Conservation (phyloP, 2,888 invertebrate genomes). For the Nomada fucata region DNA sequence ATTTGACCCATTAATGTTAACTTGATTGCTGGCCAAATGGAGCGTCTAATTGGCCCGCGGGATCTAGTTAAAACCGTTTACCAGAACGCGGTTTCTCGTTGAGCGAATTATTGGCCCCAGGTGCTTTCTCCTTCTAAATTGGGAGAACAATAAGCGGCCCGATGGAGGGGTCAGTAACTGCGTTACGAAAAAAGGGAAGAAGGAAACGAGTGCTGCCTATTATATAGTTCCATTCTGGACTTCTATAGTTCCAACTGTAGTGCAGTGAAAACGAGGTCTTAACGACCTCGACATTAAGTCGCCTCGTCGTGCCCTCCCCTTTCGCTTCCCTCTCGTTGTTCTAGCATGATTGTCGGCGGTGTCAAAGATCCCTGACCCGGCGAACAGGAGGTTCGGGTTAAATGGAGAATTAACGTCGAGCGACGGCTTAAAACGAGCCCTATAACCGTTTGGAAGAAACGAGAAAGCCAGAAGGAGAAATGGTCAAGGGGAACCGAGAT, state of each 20-base stretch:
- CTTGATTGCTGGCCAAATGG: neutral
- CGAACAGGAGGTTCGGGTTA: slow-evolving; percentile 49
- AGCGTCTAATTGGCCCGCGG: neutral
- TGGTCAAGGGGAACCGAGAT: slow-evolving; percentile 48
- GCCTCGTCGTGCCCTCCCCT: slow-evolving; percentile 17
- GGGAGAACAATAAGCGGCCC: neutral
- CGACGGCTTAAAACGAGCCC: slow-evolving; percentile 45
- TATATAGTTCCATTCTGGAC: neutral
- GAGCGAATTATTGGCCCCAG: slow-evolving; percentile 1
- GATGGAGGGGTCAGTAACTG: slow-evolving; percentile 37
- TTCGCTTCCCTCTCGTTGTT: slow-evolving; percentile 9
- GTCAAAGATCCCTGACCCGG: slow-evolving; percentile 60
- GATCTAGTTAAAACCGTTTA: neutral
- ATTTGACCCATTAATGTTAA: neutral
- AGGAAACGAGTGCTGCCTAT: slow-evolving; percentile 21
- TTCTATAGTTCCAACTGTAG: slow-evolving; percentile 4
- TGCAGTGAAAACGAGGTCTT: slow-evolving; percentile 60
- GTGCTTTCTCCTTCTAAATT: slow-evolving; percentile 22
- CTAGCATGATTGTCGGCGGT: slow-evolving; percentile 45
- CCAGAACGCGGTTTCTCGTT: neutral
- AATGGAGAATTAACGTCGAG: slow-evolving; percentile 58
- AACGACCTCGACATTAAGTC: slow-evolving; percentile 57
- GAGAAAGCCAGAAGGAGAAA: slow-evolving; percentile 30
- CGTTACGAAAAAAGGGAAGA: slow-evolving; percentile 16
- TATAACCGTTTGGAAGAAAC: neutral